A percentile compares a stretch with the other conserved stretches of the same genome.
phyloP scores from a whole-genome alignment of 2,888 invertebrate species.

The Arrhopalites spinosus region DNA sequence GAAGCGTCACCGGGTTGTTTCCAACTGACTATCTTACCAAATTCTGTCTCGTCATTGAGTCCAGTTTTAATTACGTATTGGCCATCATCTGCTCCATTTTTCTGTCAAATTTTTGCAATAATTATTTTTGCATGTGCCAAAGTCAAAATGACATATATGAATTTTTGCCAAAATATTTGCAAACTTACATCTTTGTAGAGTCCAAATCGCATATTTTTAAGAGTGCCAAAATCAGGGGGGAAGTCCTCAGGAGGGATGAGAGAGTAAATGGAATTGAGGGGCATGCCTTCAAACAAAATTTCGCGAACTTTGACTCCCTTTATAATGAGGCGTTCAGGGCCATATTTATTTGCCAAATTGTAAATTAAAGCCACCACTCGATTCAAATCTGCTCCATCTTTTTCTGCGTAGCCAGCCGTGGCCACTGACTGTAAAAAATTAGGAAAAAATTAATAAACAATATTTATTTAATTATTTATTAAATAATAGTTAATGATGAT shows the following conservation, averaged over 20 bases:
- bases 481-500: too few species aligned
- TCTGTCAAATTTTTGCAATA: slow-evolving; percentile 34
- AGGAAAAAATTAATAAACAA: too few species aligned
- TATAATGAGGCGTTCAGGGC: neutral
- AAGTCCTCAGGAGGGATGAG: slow-evolving; percentile 29
- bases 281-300: slow-evolving; percentile 34
- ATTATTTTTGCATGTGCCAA: too few species aligned
- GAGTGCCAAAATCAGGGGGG: slow-evolving; percentile 35
- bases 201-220: slow-evolving; percentile 33
- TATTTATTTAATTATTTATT: too few species aligned
- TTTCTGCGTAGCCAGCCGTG: neutral
- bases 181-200: slow-evolving; percentile 40
- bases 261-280: neutral
- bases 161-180: too few species aligned
- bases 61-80: slow-evolving; percentile 43
- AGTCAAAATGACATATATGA: too few species aligned
- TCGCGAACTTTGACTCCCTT: slow-evolving; percentile 33
- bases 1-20: neutral
- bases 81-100: slow-evolving; percentile 49
- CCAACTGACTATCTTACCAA: slow-evolving; percentile 44
- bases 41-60: slow-evolving; percentile 36
- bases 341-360: neutral
- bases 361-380: neutral
- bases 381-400: neutral
- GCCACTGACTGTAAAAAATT: slow-evolving; percentile 23